Percentiles rank a stretch among this genome's conserved stretches.
These are phyloP conservation scores for Coleophora flavipennella DNA, from an alignment of 2,888 invertebrate genomes.

Conservation along the genomic window DNA sequence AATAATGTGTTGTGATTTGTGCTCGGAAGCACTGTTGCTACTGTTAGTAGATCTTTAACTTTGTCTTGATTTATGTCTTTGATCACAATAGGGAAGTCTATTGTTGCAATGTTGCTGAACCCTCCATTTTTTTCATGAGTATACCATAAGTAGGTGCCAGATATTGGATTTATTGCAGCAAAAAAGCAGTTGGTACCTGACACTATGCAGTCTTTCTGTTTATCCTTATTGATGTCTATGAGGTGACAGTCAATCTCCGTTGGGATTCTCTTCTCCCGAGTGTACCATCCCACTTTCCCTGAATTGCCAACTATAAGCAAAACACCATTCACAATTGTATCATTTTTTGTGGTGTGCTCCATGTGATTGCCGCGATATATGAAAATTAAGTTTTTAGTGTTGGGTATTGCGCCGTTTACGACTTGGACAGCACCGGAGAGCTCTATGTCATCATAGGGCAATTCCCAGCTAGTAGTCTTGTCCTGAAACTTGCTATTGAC, in stretches of 20 bases:
- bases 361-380: conserved; percentile 80
- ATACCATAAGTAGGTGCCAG: conserved; percentile 72
- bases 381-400: conserved; percentile 80
- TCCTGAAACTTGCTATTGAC: conserved; percentile 67
- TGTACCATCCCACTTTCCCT: conserved; percentile 83
- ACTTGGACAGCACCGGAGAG: conserved; percentile 80
- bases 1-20: conserved; percentile 74
- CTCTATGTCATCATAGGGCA: conserved; percentile 78
- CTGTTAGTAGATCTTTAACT: conserved; percentile 78
- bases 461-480: conserved; percentile 78
- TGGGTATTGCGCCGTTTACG: conserved; percentile 75
- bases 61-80: conserved; percentile 82
- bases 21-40: conserved; percentile 65
- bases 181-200: conserved; percentile 77
- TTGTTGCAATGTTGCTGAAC: conserved; percentile 66
- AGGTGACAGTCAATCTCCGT: conserved; percentile 81
- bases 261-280: conserved; percentile 78
- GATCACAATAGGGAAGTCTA: conserved; percentile 80
- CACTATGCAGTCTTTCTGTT: conserved; percentile 81
- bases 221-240: conserved; percentile 81
- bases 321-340: conserved; percentile 75
- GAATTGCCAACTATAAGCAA: conserved; percentile 78
- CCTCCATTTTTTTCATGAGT: conserved; percentile 69
- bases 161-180: conserved; percentile 66
- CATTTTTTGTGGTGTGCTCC: conserved; percentile 58